phyloP scores from a whole-genome alignment of 1,140 invertebrate species.

The Anagrus nilaparvatae region DNA sequence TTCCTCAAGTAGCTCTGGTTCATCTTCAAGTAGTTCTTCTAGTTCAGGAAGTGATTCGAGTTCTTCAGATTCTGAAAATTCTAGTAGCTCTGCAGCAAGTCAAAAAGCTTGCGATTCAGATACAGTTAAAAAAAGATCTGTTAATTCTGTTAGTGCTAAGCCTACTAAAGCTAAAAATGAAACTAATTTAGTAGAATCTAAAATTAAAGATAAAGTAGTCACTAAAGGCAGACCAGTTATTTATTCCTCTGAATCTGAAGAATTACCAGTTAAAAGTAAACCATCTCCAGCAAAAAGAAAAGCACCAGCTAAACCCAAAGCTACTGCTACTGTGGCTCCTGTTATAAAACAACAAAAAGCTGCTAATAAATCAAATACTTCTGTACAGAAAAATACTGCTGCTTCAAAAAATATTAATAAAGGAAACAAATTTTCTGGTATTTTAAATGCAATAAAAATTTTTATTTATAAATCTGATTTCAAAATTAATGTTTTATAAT shows the following conservation, averaged over 20 bases:
- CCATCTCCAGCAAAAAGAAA: conserved; percentile 33
- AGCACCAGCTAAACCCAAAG: conserved; percentile 45
- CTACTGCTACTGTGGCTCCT: conserved; percentile 40
- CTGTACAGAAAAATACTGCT: conserved; percentile 29
- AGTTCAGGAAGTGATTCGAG: conserved; percentile 57
- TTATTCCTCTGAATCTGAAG: conserved; percentile 46
- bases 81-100: conserved; percentile 46
- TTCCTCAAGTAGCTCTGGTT: conserved; percentile 53
- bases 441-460: conserved; percentile 11
- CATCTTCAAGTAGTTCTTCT: conserved; percentile 48
- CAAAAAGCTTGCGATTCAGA: conserved; percentile 38
- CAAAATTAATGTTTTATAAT: conserved; percentile 4
- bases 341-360: conserved; percentile 37
- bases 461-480: neutral
- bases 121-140: conserved; percentile 41
- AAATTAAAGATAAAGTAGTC: conserved; percentile 32
- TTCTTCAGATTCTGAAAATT: conserved; percentile 60
- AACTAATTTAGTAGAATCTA: conserved; percentile 23
- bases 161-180: conserved; percentile 39
- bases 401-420: conserved; percentile 26
- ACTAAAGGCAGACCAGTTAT: conserved; percentile 28
- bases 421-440: conserved; percentile 30
- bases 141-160: conserved; percentile 30
- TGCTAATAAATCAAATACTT: conserved; percentile 25
- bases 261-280: conserved; percentile 39